phyloP scores from a whole-genome alignment of 2,888 invertebrate genomes.

The Agrochola litura region DNA sequence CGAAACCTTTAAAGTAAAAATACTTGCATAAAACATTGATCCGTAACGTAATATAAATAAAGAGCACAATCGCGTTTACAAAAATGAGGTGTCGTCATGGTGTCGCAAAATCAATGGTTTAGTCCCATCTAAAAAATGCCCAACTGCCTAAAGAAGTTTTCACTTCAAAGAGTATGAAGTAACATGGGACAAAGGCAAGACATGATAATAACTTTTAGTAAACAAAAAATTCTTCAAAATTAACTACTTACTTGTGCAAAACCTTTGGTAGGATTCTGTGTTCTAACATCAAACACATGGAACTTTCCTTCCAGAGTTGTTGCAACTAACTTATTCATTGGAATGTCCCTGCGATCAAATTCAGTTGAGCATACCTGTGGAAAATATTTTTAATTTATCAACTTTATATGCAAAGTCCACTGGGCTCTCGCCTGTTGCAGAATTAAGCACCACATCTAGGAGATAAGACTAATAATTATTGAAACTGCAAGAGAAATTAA shows the following conservation, averaged over 20 bases:
- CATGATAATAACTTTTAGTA: neutral
- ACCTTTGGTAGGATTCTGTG: conserved; percentile 96
- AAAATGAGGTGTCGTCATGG: too few relatives aligned
- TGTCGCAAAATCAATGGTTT: too few relatives aligned
- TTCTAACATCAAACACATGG: conserved; percentile 96
- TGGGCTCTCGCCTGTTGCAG: neutral
- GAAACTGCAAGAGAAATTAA: neutral
- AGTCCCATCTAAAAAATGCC: too few relatives aligned
- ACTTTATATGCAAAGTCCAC: neutral
- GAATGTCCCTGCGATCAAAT: conserved; percentile 98
- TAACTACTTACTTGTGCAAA: conserved; percentile 91
- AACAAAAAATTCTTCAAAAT: neutral
- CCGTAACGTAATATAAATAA: too few relatives aligned
- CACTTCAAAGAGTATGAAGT: too few relatives aligned
- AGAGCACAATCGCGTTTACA: too few relatives aligned
- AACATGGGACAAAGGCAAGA: neutral
- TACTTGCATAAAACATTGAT: too few relatives aligned
- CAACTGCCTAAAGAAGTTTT: too few relatives aligned
- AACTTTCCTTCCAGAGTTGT: conserved; percentile 98
- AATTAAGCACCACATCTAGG: neutral
- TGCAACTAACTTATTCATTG: conserved; percentile 98
- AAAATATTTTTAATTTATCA: conserved; percentile 4
- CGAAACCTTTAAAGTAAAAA: too few relatives aligned
- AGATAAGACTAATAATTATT: neutral
- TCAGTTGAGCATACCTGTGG: conserved; percentile 94